Evolutionary conservation across 2,888 invertebrate genomes (phyloP).

Genomic region (Candidula unifasciata): DNA sequence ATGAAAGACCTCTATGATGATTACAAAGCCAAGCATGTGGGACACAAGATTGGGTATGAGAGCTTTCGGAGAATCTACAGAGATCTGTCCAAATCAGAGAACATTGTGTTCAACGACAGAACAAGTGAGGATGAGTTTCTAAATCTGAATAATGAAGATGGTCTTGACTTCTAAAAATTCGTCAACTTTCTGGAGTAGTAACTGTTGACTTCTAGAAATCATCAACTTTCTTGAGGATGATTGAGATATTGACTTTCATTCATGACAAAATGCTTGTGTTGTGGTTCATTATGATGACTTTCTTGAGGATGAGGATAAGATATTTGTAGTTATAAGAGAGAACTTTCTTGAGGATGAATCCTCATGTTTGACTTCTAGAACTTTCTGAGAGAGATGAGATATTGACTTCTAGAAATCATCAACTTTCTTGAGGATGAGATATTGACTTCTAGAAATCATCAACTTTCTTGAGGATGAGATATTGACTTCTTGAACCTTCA

Average conservation of each 20-base stretch:
- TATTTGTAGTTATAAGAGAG: too few species aligned
- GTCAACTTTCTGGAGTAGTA: background rate
- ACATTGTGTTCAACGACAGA: slow-evolving; percentile 6
- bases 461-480: too few species aligned
- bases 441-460: too few species aligned
- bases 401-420: background rate
- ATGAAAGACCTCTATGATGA: slow-evolving; percentile 46
- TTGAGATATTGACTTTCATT: too few species aligned
- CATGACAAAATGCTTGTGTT: too few species aligned
- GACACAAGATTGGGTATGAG: slow-evolving; percentile 47
- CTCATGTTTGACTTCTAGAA: too few species aligned
- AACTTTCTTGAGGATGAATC: too few species aligned
- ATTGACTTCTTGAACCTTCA: too few species aligned
- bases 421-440: background rate
- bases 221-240: too few species aligned
- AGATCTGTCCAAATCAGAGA: slow-evolving; percentile 19
- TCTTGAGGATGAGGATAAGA: too few species aligned
- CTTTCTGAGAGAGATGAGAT: too few species aligned
- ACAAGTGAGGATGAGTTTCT: background rate
- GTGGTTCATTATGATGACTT: too few species aligned
- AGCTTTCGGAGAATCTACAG: slow-evolving; percentile 41
- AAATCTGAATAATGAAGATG: background rate
- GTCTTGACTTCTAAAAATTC: background rate
- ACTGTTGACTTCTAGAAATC: background rate
- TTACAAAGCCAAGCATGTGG: slow-evolving; percentile 41